Evolutionary conservation across 1,140 invertebrate genomes (phyloP), one percentile per base, ranked within the genome.

Genomic region (Colletes latitarsis): DNA sequence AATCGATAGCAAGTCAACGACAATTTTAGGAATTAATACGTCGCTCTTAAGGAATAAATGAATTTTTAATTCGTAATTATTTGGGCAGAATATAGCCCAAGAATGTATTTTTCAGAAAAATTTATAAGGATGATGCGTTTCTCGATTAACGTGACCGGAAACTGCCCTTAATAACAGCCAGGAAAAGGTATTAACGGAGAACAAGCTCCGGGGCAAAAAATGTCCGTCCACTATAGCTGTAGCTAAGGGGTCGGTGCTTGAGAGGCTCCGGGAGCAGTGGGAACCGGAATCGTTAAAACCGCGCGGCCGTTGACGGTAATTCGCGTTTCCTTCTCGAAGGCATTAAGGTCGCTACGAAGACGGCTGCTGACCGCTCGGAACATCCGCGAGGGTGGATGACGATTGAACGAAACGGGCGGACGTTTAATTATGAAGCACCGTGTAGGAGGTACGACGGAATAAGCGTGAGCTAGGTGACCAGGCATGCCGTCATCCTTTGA

Each of bases 341-440:
- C 55, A 41, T 41, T 41, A 58, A 57, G 68, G 8, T 17, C 10
- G 60, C 14, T 39, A 15, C 60, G 30, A 63, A 63, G 60, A 69
- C 52, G 55, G 12, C 70, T 82, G 57, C 71, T 81, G 82, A 83
- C 71, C 58, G 60, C 12, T 58, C 66, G 43, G 41, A 62, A 83
- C 68, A 69, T 46, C 30, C 55, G 30, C 41, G 21, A 69, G 71
- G 64, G 82, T 75, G 68, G 77, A 63, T 55, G 63, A 39, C 66
- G 70, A 75, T 83, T 55, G 46, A 81, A 69, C 53, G 81, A 75
- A 75, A 71, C 6, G 60, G 53, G 66, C 71, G 66, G 82, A 75
- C 78, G 39, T 81, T 83, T 83, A 75, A 82, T 82, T 80, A 58
- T 67, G 63, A 73, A 39, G 62, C 39, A 67, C 19, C 10, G 70